Base-by-base conservation (phyloP, 2,113 vertebrate species). In the Oncorhynchus mykiss region DNA sequence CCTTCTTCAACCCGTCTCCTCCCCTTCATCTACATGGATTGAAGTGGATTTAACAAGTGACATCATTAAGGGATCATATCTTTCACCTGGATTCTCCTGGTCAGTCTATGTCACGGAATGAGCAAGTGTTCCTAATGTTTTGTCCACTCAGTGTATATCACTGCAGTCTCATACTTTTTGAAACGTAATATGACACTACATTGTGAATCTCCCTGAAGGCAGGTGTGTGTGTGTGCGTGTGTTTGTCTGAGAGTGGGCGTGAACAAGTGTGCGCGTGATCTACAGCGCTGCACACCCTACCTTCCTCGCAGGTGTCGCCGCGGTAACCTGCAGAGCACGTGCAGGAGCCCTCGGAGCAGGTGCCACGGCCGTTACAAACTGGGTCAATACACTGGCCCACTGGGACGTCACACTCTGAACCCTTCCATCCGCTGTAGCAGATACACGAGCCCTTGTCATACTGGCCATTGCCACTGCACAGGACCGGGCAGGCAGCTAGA, bases 341-440 rank as follows among this genome's bases (percentile, higher is more conserved):
- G 67, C 96, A 97, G 88, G 90, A 94, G 54, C 96, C 96, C 0
- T 94, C 93, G 5, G 94, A 89, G 88, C 96, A 97, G 82, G 95
- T 94, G 74, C 96, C 96, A 0, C 93, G 96, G 57, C 95, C 94
- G 67, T 94, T 91, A 8, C 96, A 97, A 0, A 93, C 89, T 34
- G 96, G 95, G 84, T 96, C 95, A 20, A 96, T 90, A 62, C 96
- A 97, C 85, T 96, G 95, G 72, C 92, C 93, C 88, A 83, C 73
- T 64, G 95, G 94, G 12, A 96, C 92, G 1, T 96, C 96, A 1
- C 96, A 97, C 64, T 97, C 95, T 0, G 95, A 90, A 0, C 96
- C 95, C 85, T 97, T 96, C 95, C 95, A 96, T 87, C 95, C 95
- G 22, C 94, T 96, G 93, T 96, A 96, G 93, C 96, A 97, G 70